Base-by-base conservation (phyloP, 2,888 invertebrate species). In the Resseliella maxima region DNA sequence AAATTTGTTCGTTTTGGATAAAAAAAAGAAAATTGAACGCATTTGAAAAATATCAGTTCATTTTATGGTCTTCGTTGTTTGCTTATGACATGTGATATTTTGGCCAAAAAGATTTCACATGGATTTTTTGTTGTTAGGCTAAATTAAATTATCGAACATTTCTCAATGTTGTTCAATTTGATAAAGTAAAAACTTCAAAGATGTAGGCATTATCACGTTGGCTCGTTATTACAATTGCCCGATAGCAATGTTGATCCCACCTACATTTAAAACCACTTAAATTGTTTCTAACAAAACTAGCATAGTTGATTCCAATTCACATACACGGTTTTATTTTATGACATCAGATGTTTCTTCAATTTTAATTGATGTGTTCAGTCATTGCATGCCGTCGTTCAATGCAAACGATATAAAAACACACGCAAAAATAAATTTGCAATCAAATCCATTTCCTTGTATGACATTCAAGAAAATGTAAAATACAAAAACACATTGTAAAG, bases 41-140 rank as follows among this genome's bases (percentile, higher is more conserved):
- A 72, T 31, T 72, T 15, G 72, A 72, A 72, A 72, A 72, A 31
- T 72, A 35, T 72, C 72, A 72, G 72, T 72, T 41, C n/a, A 15
- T 72, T 72, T 72, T 72, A 72, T 72, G 15, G 31, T 15, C n/a
- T n/a, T n/a, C n/a, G n/a, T n/a, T n/a, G n/a, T n/a, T n/a, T n/a
- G n/a, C n/a, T n/a, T 31, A 1, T 72, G 15, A 31, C 31, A 31
- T 2, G 59, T 27, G 24, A 27, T 8, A 59, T 24, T 59, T 27
- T 24, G 50, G 24, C 3, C 59, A 50, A 12, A 21, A 24, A 24
- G 50, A 18, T 18, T 50, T n/a, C 24, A 24, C 59, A 59, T 59
- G 12, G 24, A 24, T 3, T 59, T 72, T 6, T 12, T 72, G 72
- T 12, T 12, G 72, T 72, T 72, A 72, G 72, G 35, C 72, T 31